Conservation (phyloP, 1,140 invertebrate genomes). For the Sarcophaga peregrina region DNA sequence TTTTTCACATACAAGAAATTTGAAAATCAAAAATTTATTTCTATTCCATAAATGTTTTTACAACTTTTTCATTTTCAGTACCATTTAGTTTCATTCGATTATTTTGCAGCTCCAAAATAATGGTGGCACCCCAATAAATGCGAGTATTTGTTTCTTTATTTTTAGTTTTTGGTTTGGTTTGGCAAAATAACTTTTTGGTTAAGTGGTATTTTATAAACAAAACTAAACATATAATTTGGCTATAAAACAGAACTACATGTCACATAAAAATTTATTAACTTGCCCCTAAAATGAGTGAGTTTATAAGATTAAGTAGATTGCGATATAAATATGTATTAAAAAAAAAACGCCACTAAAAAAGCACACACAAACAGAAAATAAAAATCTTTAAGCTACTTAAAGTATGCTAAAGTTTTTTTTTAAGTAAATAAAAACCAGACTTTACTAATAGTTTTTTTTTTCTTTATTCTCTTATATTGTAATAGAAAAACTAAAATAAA, state of each 20-base stretch:
- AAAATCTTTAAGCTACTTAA: not conserved
- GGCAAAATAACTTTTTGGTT: not conserved
- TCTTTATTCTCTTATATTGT: too few species aligned
- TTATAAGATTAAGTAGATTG: not conserved
- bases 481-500: too few species aligned
- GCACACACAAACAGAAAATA: too few species aligned
- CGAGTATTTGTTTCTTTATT: too few species aligned
- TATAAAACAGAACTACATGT: not conserved
- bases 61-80: too few species aligned
- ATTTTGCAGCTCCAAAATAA: not conserved
- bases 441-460: too few species aligned
- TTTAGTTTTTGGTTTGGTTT: not conserved
- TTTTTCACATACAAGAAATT: too few species aligned
- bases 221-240: not conserved
- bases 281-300: not conserved
- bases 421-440: too few species aligned
- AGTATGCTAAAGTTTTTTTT: not conserved
- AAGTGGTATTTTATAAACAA: not conserved
- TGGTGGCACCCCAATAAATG: not conserved
- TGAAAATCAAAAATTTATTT: too few species aligned
- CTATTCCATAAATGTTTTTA: too few species aligned
- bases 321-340: not conserved
- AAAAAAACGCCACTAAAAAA: too few species aligned
- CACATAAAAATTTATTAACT: not conserved
- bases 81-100: too few species aligned